These are phyloP conservation scores for Standfussiana lucernea DNA, from an alignment of 2,888 invertebrate genomes.

Conservation along the genomic window DNA sequence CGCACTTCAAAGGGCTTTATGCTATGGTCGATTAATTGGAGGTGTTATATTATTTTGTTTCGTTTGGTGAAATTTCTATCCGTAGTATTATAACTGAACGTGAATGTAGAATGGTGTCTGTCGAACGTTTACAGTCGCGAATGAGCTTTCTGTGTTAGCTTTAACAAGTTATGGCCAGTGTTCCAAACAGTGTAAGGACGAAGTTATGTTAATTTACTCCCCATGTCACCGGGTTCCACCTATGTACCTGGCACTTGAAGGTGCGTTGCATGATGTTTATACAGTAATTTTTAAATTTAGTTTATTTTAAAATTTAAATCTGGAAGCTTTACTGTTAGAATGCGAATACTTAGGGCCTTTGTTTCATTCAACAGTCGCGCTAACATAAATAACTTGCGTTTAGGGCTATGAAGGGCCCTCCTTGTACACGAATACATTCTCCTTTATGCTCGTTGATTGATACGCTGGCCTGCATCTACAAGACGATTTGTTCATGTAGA, in stretches of 20 bases:
- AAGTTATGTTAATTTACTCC: constrained; percentile 88
- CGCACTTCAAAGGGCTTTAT: constrained; percentile 70
- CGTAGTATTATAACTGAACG: constrained; percentile 79
- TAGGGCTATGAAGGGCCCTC: constrained; percentile 74
- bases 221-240: constrained; percentile 88
- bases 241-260: constrained; percentile 87
- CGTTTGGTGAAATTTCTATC: constrained; percentile 67
- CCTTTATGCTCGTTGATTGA: constrained; percentile 62
- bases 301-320: constrained; percentile 24
- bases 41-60: constrained; percentile 77
- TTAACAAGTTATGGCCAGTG: constrained; percentile 82
- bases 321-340: constrained; percentile 50
- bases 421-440: constrained; percentile 72
- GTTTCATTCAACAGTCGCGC: constrained; percentile 68
- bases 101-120: constrained; percentile 76
- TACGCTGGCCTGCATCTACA: constrained; percentile 48
- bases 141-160: constrained; percentile 71
- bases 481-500: constrained; percentile 44
- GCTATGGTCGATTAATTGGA: constrained; percentile 79
- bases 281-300: constrained; percentile 41
- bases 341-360: constrained; percentile 58
- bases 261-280: constrained; percentile 80
- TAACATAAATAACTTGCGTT: constrained; percentile 78
- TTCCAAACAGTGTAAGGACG: constrained; percentile 83
- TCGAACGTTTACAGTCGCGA: constrained; percentile 68